These are phyloP conservation scores for Craterocephalus amniculus DNA, from an alignment of 2,797 vertebrate species.

Conservation along the genomic window DNA sequence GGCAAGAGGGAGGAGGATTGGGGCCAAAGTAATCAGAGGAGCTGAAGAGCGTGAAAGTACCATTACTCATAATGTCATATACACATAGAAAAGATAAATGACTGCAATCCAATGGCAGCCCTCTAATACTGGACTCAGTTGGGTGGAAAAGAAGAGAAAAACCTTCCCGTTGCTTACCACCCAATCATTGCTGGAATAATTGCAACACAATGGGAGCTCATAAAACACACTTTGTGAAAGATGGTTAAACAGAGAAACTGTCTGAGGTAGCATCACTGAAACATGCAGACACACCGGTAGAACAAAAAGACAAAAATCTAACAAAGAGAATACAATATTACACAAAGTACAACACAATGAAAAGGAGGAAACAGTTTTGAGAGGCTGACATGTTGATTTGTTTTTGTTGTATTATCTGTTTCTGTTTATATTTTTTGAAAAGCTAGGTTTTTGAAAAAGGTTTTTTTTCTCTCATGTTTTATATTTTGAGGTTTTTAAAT, in stretches of 20 bases:
- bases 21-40: constrained; percentile 80
- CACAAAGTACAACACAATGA: background rate
- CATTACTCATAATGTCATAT: constrained; percentile 83
- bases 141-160: constrained; percentile 62
- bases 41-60: constrained; percentile 82
- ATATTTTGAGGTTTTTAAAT: too few species aligned
- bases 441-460: too few species aligned
- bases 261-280: background rate
- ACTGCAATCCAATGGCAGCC: constrained; percentile 74
- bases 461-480: too few species aligned
- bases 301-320: background rate
- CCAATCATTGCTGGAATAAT: constrained; percentile 56
- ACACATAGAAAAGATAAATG: constrained; percentile 80
- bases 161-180: constrained; percentile 45
- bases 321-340: background rate
- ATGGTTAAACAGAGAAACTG: constrained; percentile 13
- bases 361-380: background rate
- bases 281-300: background rate
- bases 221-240: constrained; percentile 22
- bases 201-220: constrained; percentile 20
- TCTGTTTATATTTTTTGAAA: too few species aligned
- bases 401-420: background rate
- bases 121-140: constrained; percentile 73
- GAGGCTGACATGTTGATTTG: background rate
- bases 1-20: constrained; percentile 64